Evolutionary conservation across 1,140 invertebrate genomes (phyloP).

Genomic region (Episyrphus balteatus): DNA sequence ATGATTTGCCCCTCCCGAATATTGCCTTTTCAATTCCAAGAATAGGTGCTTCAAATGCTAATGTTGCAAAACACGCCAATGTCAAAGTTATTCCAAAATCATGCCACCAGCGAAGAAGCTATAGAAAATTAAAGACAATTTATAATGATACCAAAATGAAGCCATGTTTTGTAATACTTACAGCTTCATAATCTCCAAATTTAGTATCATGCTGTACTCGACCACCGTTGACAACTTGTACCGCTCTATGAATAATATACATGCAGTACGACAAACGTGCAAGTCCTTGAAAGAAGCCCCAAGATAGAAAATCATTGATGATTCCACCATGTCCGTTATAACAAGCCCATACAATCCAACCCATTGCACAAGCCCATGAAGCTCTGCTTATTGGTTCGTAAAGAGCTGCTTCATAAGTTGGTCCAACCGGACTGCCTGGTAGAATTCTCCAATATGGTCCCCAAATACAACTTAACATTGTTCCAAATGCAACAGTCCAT

Average conservation of each 20-base stretch:
- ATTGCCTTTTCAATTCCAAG: constrained; percentile 33
- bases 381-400: constrained; percentile 54
- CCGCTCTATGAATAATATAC: constrained; percentile 50
- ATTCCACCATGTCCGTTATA: constrained; percentile 57
- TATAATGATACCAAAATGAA: too few relatives aligned
- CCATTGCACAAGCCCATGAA: constrained; percentile 52
- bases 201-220: constrained; percentile 8
- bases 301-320: constrained; percentile 49
- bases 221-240: constrained; percentile 23
- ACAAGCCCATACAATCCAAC: constrained; percentile 61
- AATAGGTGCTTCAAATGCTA: constrained; percentile 30
- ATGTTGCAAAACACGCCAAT: constrained; percentile 25
- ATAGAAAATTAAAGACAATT: too few relatives aligned
- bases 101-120: constrained; percentile 33
- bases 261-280: constrained; percentile 59
- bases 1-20: constrained; percentile 13
- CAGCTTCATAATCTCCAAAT: constrained; percentile 14
- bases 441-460: constrained; percentile 46
- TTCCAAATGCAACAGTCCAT: constrained; percentile 37
- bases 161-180: too few relatives aligned
- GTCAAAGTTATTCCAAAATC: constrained; percentile 28
- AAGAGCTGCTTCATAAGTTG: constrained; percentile 51
- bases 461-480: constrained; percentile 39
- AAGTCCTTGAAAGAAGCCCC: constrained; percentile 51
- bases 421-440: constrained; percentile 41